Conservation (phyloP, 2,888 invertebrate genomes). For the Ellobium chinense region DNA sequence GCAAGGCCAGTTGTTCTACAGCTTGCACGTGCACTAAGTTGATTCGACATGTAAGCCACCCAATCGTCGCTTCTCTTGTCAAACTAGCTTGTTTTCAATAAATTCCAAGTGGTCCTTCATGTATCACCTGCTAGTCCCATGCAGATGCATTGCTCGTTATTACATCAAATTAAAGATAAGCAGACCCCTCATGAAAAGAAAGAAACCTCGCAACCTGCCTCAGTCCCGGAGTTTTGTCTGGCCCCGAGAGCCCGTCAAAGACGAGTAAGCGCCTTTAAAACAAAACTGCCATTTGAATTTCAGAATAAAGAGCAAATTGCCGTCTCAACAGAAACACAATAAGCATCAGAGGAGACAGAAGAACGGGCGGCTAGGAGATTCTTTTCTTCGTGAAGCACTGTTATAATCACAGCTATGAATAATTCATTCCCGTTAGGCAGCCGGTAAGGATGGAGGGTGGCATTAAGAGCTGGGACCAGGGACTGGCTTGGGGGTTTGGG, state of each 20-base stretch:
- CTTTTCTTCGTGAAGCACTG: conserved; percentile 25
- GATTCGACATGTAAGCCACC: conserved; percentile 21
- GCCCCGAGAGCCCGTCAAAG: conserved; percentile 27
- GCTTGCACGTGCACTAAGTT: conserved; percentile 21
- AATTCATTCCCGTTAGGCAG: conserved; percentile 30
- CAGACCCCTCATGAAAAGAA: conserved; percentile 17
- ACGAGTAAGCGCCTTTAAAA: conserved; percentile 35
- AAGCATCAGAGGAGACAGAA: conserved; percentile 3
- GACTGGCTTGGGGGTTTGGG: neutral
- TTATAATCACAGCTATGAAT: conserved; percentile 30
- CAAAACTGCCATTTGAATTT: conserved; percentile 30
- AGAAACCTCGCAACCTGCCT: conserved; percentile 31
- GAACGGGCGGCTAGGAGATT: neutral
- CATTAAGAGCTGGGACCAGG: no score
- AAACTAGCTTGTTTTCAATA: conserved; percentile 11
- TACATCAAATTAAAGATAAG: conserved; percentile 42
- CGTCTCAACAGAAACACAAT: conserved; percentile 10
- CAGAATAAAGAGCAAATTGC: conserved; percentile 33
- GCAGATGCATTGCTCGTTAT: conserved; percentile 41
- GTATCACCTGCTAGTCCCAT: conserved; percentile 40
- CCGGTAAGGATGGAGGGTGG: no score
- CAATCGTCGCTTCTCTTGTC: neutral
- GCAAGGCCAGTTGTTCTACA: conserved; percentile 28
- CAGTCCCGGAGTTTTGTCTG: neutral
- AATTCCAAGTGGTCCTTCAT: conserved; percentile 8